Evolutionary conservation across 2,797 vertebrate genomes (phyloP).

Genomic region (Megaceryle alcyon): DNA sequence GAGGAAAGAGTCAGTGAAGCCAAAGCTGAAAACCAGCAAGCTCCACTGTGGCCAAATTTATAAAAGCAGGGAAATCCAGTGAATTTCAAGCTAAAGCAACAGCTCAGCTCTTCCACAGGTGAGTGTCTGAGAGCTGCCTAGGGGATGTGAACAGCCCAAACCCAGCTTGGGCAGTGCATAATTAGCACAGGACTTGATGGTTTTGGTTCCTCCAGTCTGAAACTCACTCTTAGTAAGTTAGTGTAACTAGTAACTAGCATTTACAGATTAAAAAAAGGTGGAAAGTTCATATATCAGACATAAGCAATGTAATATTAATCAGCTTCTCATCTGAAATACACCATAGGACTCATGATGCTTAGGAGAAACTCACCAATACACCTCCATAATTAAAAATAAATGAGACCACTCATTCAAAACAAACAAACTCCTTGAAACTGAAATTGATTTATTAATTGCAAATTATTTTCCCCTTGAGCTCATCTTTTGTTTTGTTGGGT

Average conservation of each 20-base stretch:
- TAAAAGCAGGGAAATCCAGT: neutral
- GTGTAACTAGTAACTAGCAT: too few species aligned
- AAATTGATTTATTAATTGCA: neutral
- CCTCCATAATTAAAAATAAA: neutral
- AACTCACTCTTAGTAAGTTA: neutral
- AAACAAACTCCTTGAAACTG: neutral
- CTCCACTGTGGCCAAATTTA: neutral
- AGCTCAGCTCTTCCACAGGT: neutral
- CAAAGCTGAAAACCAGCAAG: neutral
- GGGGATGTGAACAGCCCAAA: fast-evolving
- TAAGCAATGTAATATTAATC: neutral
- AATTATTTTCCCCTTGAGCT: neutral
- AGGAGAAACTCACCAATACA: neutral
- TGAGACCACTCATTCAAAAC: neutral
- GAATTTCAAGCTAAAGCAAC: neutral
- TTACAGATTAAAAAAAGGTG: neutral
- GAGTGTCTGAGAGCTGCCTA: neutral
- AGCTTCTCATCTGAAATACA: neutral
- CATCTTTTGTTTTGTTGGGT: neutral
- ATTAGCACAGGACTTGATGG: neutral
- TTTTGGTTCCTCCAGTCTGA: neutral
- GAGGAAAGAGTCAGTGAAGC: neutral
- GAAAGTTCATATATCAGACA: neutral
- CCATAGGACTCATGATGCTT: neutral
- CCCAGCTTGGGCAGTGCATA: neutral